These are phyloP conservation scores for Emydoidea blandingii DNA, from an alignment of 2,797 vertebrate species.

Conservation along the genomic window DNA sequence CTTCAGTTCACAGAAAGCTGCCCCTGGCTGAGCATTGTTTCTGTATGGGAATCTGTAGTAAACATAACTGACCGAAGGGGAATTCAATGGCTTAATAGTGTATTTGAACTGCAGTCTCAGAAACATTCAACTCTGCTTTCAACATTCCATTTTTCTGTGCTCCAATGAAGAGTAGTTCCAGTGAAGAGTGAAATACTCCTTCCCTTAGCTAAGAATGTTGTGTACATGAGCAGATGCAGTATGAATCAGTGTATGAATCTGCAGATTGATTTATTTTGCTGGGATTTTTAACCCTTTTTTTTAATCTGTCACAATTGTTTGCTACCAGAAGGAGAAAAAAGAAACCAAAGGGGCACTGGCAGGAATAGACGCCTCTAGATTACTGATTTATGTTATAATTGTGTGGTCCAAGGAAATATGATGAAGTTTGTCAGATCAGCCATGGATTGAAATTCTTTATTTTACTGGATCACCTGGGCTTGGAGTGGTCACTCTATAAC, in stretches of 20 bases:
- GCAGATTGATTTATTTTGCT: slow-evolving; percentile 65
- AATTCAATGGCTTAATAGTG: not conserved
- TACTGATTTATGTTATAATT: slow-evolving; percentile 47
- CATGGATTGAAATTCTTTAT: slow-evolving; percentile 1
- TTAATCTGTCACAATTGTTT: not conserved
- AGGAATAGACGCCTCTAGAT: not conserved
- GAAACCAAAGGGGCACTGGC: slow-evolving; percentile 41
- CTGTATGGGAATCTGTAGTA: not conserved
- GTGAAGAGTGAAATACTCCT: slow-evolving; percentile 42
- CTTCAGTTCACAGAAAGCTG: slow-evolving; percentile 10
- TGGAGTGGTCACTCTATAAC: not conserved
- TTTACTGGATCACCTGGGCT: not conserved
- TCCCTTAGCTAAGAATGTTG: slow-evolving; percentile 52
- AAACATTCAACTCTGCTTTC: slow-evolving; percentile 40
- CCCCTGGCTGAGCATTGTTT: not conserved
- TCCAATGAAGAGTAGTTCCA: not conserved
- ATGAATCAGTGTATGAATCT: slow-evolving; percentile 37
- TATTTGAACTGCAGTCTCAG: slow-evolving; percentile 38
- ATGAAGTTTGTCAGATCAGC: slow-evolving; percentile 27
- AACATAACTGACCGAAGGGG: not conserved
- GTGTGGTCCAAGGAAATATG: slow-evolving; percentile 15
- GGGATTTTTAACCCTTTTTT: slow-evolving; percentile 49
- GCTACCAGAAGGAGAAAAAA: not conserved
- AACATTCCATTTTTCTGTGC: not conserved
- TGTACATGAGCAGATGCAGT: slow-evolving; percentile 62